These are phyloP conservation scores for Sarcophaga rosellei DNA, from an alignment of 2,888 invertebrate species.

Conservation along the genomic window DNA sequence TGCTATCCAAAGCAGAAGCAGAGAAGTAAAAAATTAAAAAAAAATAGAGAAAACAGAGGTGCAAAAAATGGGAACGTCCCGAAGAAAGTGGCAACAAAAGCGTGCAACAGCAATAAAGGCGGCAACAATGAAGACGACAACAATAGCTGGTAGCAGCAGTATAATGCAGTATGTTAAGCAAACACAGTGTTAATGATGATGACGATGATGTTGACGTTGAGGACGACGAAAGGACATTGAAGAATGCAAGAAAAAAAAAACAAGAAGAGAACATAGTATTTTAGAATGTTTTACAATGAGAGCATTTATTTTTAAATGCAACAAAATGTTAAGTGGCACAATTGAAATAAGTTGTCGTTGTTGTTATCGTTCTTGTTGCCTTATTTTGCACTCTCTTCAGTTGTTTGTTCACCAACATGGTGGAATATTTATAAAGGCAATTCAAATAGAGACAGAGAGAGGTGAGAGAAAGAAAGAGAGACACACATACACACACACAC, in stretches of 20 bases:
- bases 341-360: constrained; percentile 62
- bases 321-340: constrained; percentile 68
- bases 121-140: constrained; percentile 5
- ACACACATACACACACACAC: neutral
- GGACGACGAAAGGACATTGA: neutral
- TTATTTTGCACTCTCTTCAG: neutral
- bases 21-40: neutral
- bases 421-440: constrained; percentile 53
- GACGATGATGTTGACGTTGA: constrained; percentile 3
- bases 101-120: constrained; percentile 9
- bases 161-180: constrained; percentile 65
- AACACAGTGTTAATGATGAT: constrained; percentile 64
- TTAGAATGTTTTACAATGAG: constrained; percentile 52
- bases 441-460: neutral
- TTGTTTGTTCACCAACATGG: neutral
- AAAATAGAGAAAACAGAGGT: constrained; percentile 25
- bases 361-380: constrained; percentile 20
- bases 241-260: constrained; percentile 14
- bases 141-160: constrained; percentile 12
- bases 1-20: constrained; percentile 69
- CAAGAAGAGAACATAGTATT: constrained; percentile 19
- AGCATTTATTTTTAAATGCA: constrained; percentile 67
- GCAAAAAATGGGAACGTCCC: constrained; percentile 39
- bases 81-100: constrained; percentile 54
- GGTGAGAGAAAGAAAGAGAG: no score